Base-by-base conservation (phyloP, 2,888 invertebrate genomes). In the Epistrophe grossulariae region DNA sequence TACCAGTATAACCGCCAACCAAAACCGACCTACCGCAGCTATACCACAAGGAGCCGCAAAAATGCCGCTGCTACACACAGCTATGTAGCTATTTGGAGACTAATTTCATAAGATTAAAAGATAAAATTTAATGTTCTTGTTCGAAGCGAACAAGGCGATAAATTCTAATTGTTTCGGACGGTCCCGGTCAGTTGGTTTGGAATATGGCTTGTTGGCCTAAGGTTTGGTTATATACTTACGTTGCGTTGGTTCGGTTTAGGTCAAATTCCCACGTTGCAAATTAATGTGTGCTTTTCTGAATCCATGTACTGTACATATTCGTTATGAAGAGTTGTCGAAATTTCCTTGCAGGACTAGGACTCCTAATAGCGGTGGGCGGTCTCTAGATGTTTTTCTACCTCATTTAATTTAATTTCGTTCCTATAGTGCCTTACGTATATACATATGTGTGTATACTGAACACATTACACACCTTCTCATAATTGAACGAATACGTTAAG, bases 41-140 rank as follows among this genome's bases (percentile, higher is more conserved):
- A 31, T 40, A 45, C 78, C 76, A 80, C 55, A 82, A 78, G 70
- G 24, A 82, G 74, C 81, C 82, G 17, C 85, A 81, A 74, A 81
- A 81, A 70, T 79, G 38, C 73, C 73, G 74, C 85, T 85, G 70
- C 85, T 85, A 82, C 78, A 85, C 71, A 62, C 85, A 78, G 78
- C 55, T 78, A 85, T 24, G n/a, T n/a, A n/a, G 80, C 68, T 85
- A 85, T 85, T 85, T 85, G 81, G 85, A 81, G 82, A 85, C 85
- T 85, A 85, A 85, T 85, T 85, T 85, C 74, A 70, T 55, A 74
- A 74, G 85, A 85, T 85, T 85, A 85, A 85, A 85, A 85, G 85
- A 85, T 85, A 85, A 78, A 85, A 85, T 85, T 85, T 85, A 81
- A 85, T 85, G 85, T 85, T 85, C 85, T 82, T 78, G 72, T 82